Evolutionary conservation across 2,888 invertebrate genomes (phyloP), one percentile per base, ranked within the genome.

Genomic region (Tachystola acroxantha): DNA sequence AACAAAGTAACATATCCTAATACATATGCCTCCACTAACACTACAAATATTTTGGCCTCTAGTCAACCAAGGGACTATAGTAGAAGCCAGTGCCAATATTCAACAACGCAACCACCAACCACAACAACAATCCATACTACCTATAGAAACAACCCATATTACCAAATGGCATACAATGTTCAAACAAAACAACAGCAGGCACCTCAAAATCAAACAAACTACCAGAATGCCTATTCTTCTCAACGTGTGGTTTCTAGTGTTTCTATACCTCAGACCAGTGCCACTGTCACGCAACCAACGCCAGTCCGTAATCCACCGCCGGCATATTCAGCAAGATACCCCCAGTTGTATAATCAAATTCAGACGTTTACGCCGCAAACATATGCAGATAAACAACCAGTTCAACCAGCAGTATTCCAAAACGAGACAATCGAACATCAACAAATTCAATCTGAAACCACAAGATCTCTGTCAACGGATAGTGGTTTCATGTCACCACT

Each of bases 401-500:
- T n/a, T n/a, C 29, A 29, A 10, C 30, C 10, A 6, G 36, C n/a
- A n/a, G 4, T 7, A 12, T 9, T 14, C 5, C 29, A 24, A 14
- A n/a, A 26, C 1, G 34, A 26, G n/a, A 7, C 19, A 31, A 33
- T 6, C 3, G 11, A n/a, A n/a, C n/a, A 9, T 24, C 25, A 25
- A 7, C 19, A 27, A 7, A 29, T n/a, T n/a, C 29, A 29, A 10
- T 19, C 10, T 4, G 36, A 40, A 19, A 34, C 20, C n/a, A 36
- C 37, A 27, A 52, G 57, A 45, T 63, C 64, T 9, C 39, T 54
- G 26, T 68, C 68, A 10, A 57, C 53, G 34, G 66, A 68, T 24
- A 67, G 66, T 43, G 67, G 66, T 2, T 51, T 61, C 37, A 48
- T 44, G 29, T 64, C 59, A 46, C 67, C 68, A 14, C 24, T 45